These are phyloP conservation scores for Drosophila leonis DNA, from an alignment of 2,888 invertebrate genomes.

Conservation along the genomic window DNA sequence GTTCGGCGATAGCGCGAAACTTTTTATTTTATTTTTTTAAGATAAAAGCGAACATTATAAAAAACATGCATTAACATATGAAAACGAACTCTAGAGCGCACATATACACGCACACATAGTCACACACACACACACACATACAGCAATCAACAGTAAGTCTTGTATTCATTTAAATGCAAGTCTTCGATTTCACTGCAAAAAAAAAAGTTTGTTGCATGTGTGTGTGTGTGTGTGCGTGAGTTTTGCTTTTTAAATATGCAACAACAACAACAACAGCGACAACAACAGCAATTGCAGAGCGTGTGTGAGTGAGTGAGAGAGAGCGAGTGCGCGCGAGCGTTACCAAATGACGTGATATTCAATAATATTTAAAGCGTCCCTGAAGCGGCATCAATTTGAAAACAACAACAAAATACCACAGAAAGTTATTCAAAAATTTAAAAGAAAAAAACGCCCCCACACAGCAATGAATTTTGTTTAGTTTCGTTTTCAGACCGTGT, in stretches of 20 bases:
- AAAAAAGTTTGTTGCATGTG: slow-evolving; percentile 27
- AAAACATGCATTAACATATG: slow-evolving; percentile 59
- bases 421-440: slow-evolving; percentile 31
- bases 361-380: slow-evolving; percentile 60
- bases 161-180: slow-evolving; percentile 59
- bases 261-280: slow-evolving; percentile 43
- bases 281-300: slow-evolving; percentile 35
- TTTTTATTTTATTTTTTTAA: slow-evolving; percentile 50
- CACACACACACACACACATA: slow-evolving; percentile 10
- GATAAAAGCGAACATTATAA: slow-evolving; percentile 51
- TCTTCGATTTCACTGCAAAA: slow-evolving; percentile 66
- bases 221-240: slow-evolving; percentile 24
- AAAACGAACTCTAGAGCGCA: slow-evolving; percentile 39
- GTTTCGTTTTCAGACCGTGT: background rate
- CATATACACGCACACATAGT: slow-evolving; percentile 11
- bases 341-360: slow-evolving; percentile 63
- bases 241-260: slow-evolving; percentile 56
- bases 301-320: slow-evolving; percentile 4
- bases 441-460: slow-evolving; percentile 47
- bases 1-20: slow-evolving; percentile 75
- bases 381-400: slow-evolving; percentile 33
- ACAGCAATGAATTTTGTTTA: background rate
- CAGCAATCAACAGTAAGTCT: slow-evolving; percentile 43
- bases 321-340: slow-evolving; percentile 38
- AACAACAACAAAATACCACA: slow-evolving; percentile 40